Conservation (phyloP, 2,888 invertebrate genomes). For the Odontocolon sp. region DNA sequence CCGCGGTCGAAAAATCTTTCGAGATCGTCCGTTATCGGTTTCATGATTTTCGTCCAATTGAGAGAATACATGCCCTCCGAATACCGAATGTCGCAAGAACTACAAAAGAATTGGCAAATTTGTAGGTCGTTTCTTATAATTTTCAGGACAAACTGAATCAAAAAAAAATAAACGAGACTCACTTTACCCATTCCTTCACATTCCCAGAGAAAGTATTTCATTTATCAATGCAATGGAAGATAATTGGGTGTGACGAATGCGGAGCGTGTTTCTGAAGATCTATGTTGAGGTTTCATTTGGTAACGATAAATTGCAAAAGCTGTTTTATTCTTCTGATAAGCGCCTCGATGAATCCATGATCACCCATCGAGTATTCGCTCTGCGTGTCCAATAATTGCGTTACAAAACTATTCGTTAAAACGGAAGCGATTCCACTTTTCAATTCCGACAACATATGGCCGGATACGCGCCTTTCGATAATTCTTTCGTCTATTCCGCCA, state of each 20-base stretch:
- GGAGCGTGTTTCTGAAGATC: no score
- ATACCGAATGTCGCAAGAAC: constrained; percentile 97
- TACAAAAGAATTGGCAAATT: constrained; percentile 71
- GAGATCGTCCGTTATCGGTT: constrained; percentile 99
- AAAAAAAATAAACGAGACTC: constrained; percentile 81
- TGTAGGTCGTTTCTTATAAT: no score
- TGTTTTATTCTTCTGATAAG: constrained; percentile 90
- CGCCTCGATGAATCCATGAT: constrained; percentile 88
- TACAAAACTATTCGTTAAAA: constrained; percentile 90
- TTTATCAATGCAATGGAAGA: no score
- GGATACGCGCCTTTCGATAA: constrained; percentile 82
- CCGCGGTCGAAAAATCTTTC: constrained; percentile 99
- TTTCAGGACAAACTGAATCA: no score
- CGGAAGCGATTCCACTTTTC: constrained; percentile 87
- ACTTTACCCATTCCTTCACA: constrained; percentile 99
- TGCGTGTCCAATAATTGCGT: constrained; percentile 87
- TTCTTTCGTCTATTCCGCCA: constrained; percentile 72
- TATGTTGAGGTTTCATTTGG: constrained; percentile 80
- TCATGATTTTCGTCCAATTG: constrained; percentile 99
- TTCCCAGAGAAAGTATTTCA: no score
- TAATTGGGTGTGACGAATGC: no score
- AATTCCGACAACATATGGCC: constrained; percentile 85
- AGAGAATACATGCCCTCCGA: constrained; percentile 99
- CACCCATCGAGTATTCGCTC: constrained; percentile 85
- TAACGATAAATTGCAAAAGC: constrained; percentile 89